These are phyloP conservation scores for Zaprionus bogoriensis DNA, from an alignment of 2,888 invertebrate genomes.

Conservation along the genomic window DNA sequence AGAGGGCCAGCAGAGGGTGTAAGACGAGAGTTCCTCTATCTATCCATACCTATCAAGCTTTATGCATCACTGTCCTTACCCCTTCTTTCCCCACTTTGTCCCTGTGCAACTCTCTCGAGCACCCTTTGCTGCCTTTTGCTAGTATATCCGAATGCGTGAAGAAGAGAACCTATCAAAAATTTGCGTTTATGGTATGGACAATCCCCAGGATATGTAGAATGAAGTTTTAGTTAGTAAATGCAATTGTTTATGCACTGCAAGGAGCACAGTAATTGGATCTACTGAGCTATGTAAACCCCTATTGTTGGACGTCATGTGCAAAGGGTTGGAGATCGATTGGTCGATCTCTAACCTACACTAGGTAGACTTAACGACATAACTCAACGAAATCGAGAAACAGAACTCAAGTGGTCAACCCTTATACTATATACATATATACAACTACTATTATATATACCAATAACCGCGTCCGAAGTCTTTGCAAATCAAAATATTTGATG, in stretches of 20 bases:
- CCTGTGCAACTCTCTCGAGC: neutral
- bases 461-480: constrained; percentile 20
- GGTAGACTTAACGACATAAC: constrained; percentile 31
- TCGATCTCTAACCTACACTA: constrained; percentile 15
- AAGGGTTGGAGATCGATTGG: constrained; percentile 38
- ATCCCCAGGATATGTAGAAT: constrained; percentile 63
- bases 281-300: constrained; percentile 34
- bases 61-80: too few species aligned
- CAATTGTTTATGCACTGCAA: constrained; percentile 25
- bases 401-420: constrained; percentile 64
- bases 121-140: constrained; percentile 9
- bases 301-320: constrained; percentile 59
- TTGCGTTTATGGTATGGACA: constrained; percentile 77
- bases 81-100: neutral
- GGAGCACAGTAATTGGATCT: constrained; percentile 26
- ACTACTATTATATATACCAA: too few species aligned
- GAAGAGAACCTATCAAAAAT: constrained; percentile 61
- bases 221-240: constrained; percentile 45
- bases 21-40: neutral
- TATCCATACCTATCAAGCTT: too few species aligned
- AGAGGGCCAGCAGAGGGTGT: neutral
- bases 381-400: constrained; percentile 37
- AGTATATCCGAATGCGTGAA: constrained; percentile 30
- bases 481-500: constrained; percentile 46
- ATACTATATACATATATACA: constrained; percentile 10